Percentiles rank a stretch among this genome's conserved stretches.
These are phyloP conservation scores for Leptopterna dolabrata DNA, from an alignment of 2,888 invertebrate genomes.

Conservation along the genomic window DNA sequence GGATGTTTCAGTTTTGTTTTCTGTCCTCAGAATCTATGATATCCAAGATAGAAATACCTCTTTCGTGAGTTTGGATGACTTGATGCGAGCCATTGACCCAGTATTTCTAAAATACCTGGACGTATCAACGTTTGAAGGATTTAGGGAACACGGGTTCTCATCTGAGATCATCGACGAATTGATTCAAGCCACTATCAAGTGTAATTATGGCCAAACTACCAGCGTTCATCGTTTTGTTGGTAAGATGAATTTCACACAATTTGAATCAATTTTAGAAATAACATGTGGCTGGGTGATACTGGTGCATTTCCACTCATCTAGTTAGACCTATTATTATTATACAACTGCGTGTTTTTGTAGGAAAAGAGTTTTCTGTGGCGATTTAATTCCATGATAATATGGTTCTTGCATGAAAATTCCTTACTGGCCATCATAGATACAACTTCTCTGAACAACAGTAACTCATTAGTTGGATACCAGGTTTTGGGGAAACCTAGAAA, in stretches of 20 bases:
- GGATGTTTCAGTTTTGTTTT: neutral
- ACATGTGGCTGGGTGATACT: too few species aligned
- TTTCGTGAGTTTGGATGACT: constrained; percentile 69
- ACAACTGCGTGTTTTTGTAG: too few species aligned
- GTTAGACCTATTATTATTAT: too few species aligned
- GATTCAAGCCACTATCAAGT: constrained; percentile 69
- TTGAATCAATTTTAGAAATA: too few species aligned
- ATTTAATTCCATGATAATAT: too few species aligned
- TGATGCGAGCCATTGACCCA: constrained; percentile 70
- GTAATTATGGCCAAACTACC: constrained; percentile 74
- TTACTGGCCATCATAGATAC: too few species aligned
- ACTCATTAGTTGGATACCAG: too few species aligned
- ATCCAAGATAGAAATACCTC: constrained; percentile 69
- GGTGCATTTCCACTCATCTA: too few species aligned
- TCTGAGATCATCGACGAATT: constrained; percentile 71
- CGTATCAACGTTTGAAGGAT: constrained; percentile 66
- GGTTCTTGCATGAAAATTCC: too few species aligned
- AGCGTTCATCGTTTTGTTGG: constrained; percentile 72
- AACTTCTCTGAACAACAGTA: too few species aligned
- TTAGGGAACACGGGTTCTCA: constrained; percentile 68
- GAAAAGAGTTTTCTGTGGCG: too few species aligned
- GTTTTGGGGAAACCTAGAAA: too few species aligned
- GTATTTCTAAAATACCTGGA: constrained; percentile 68
- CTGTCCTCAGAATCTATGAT: constrained; percentile 9
- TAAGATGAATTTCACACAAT: constrained; percentile 63